phyloP scores from a whole-genome alignment of 1,140 invertebrate species.

The Rhopalosiphum padi region DNA sequence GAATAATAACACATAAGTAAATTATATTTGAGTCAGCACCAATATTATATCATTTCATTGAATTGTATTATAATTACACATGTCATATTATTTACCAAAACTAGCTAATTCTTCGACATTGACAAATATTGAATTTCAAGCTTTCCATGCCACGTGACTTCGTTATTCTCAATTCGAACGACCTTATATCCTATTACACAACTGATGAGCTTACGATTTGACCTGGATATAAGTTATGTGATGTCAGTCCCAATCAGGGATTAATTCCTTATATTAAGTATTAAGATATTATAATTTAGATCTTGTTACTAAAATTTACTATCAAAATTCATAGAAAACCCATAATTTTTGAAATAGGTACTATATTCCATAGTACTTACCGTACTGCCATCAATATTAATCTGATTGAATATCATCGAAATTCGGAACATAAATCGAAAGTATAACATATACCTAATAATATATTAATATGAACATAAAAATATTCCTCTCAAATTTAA shows the following conservation, averaged over 20 bases:
- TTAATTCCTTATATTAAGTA: neutral
- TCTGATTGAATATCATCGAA: neutral
- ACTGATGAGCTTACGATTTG: neutral
- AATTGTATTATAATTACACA: neutral
- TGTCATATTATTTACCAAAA: neutral
- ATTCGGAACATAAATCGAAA: neutral
- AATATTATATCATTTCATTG: neutral
- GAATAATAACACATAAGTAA: neutral
- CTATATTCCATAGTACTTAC: neutral
- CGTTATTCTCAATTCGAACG: neutral
- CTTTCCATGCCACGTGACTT: neutral
- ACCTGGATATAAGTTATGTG: neutral
- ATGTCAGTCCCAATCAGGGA: neutral
- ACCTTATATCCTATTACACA: neutral
- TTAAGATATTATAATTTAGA: neutral
- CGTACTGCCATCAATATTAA: neutral
- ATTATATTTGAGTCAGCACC: neutral
- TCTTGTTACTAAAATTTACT: neutral
- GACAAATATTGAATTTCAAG: slow-evolving; percentile 25
- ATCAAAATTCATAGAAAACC: neutral
- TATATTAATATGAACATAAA: no score
- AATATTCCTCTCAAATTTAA: no score
- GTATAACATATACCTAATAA: neutral
- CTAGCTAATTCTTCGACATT: neutral
- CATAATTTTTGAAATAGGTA: neutral